Conservation (phyloP, 2,888 invertebrate genomes). For the Caenorhabditis sp. region DNA sequence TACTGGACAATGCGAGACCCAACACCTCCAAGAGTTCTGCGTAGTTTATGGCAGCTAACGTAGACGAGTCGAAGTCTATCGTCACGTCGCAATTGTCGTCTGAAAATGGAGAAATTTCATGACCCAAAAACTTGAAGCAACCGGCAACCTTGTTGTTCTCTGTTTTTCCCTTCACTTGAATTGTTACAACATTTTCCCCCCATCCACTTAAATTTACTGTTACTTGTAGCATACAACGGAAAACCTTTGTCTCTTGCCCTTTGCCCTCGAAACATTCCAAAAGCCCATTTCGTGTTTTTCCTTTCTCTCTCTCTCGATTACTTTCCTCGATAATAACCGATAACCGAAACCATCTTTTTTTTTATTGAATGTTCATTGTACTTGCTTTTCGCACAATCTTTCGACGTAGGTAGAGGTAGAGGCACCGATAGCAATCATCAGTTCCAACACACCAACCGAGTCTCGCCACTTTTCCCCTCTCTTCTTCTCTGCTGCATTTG, state of each 20-base stretch:
- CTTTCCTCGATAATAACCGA: too few species aligned
- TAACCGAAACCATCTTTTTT: conserved; percentile 1
- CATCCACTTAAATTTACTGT: conserved; percentile 33
- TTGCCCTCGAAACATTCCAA: conserved; percentile 1
- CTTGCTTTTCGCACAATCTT: conserved; percentile 21
- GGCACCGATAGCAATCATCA: conserved; percentile 48
- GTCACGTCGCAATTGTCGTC: conserved; percentile 39
- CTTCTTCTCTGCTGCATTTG: background rate
- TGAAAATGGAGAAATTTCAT: conserved; percentile 12
- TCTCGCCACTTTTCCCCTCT: conserved; percentile 46
- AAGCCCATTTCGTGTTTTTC: conserved; percentile 18
- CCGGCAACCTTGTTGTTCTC: conserved; percentile 15
- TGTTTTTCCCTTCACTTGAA: background rate
- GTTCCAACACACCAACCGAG: conserved; percentile 48
- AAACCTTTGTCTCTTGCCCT: conserved; percentile 45
- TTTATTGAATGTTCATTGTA: conserved; percentile 45
- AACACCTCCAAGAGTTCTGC: conserved; percentile 49
- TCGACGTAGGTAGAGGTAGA: conserved; percentile 19
- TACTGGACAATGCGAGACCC: conserved; percentile 49
- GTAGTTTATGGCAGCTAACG: conserved; percentile 45
- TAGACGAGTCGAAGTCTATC: conserved; percentile 51
- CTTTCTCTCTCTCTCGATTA: conserved; percentile 14
- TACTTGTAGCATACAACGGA: conserved; percentile 17
- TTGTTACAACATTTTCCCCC: conserved; percentile 19
- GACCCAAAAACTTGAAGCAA: background rate